Conservation (phyloP, 1,140 invertebrate genomes). For the Pomacea maculata region DNA sequence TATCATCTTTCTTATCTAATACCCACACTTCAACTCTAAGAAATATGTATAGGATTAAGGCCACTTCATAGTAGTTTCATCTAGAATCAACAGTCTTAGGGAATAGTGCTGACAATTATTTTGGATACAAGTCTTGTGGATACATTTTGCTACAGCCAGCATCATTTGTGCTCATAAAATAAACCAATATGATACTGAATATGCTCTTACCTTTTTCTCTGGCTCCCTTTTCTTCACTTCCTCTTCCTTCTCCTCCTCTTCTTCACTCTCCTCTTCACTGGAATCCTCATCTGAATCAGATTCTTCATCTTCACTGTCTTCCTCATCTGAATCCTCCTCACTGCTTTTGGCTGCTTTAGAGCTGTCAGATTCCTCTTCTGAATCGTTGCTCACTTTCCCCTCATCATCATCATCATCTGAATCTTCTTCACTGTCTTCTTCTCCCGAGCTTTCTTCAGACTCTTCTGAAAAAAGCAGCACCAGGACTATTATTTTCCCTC, state of each 20-base stretch:
- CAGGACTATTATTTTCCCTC: no score
- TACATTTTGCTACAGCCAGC: no score
- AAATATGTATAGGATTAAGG: no score
- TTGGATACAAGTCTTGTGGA: no score
- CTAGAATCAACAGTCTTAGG: no score
- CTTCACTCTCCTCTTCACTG: conserved; percentile 45
- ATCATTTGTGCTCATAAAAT: no score
- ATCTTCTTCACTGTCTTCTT: conserved; percentile 48
- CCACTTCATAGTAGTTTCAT: no score
- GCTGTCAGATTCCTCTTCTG: conserved; percentile 55
- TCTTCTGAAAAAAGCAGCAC: background rate
- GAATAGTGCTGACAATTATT: no score
- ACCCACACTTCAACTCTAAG: no score
- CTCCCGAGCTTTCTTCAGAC: conserved; percentile 34
- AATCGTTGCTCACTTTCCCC: conserved; percentile 45
- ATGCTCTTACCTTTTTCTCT: conserved; percentile 7
- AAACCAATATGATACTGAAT: background rate
- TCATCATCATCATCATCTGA: conserved; percentile 48
- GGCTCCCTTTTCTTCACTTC: conserved; percentile 14
- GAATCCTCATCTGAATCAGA: conserved; percentile 36
- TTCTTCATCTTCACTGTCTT: conserved; percentile 46
- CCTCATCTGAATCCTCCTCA: conserved; percentile 47
- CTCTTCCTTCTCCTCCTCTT: conserved; percentile 33
- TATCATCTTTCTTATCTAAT: no score
- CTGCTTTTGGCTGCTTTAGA: conserved; percentile 53